Evolutionary conservation across 23 tunicate species (phyloP).

Genomic region (Halocynthia roretzi): DNA sequence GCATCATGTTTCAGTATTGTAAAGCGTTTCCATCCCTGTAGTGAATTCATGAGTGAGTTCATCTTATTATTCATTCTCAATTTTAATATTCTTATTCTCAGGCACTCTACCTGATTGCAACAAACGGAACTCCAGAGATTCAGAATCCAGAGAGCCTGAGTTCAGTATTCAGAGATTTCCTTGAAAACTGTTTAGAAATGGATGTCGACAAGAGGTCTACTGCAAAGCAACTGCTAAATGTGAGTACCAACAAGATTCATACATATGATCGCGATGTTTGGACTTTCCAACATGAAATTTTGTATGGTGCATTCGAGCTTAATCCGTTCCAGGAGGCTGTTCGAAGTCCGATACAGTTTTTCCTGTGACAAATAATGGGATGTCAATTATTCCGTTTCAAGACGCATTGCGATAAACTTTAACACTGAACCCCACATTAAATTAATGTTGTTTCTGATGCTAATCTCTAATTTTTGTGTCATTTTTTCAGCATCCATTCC

Average conservation of each 20-base stretch:
- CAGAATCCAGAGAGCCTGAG: slow-evolving; percentile 90
- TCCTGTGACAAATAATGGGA: too few species aligned
- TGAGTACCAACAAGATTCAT: slow-evolving; percentile 3
- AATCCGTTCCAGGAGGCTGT: too few species aligned
- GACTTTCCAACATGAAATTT: too few species aligned
- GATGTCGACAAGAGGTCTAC: slow-evolving; percentile 91
- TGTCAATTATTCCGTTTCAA: not conserved
- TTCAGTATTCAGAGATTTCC: slow-evolving; percentile 66
- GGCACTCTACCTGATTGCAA: slow-evolving; percentile 97
- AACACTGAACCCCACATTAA: not conserved
- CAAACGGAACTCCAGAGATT: slow-evolving; percentile 96
- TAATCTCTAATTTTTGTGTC: not conserved
- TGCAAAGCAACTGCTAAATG: slow-evolving; percentile 75
- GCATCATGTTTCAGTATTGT: not conserved
- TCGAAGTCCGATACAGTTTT: not conserved
- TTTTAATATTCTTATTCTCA: slow-evolving; percentile 4
- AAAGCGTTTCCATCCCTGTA: too few species aligned
- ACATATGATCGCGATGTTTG: too few species aligned
- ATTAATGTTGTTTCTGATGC: not conserved
- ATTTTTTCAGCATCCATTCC: slow-evolving; percentile 81
- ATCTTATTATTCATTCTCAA: too few species aligned
- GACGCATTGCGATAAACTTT: not conserved
- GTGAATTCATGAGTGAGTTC: too few species aligned
- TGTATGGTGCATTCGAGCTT: too few species aligned
- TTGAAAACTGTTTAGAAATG: slow-evolving; percentile 94